Evolutionary conservation across 2,888 invertebrate genomes (phyloP).

Genomic region (Mayetiola destructor): DNA sequence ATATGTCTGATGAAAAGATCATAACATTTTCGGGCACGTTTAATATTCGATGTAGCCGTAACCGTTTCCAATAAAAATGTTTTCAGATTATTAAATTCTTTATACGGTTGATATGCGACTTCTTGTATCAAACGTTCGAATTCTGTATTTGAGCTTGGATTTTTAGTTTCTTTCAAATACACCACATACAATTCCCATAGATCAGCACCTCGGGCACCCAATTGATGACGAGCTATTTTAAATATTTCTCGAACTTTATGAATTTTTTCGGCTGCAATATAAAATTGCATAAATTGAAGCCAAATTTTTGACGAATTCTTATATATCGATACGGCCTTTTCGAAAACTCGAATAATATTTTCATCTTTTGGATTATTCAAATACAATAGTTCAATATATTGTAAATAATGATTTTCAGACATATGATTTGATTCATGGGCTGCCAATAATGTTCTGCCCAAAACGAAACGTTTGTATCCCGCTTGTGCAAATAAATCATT

Average conservation of each 20-base stretch:
- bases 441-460: conserved; percentile 38
- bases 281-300: conserved; percentile 37
- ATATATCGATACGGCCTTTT: conserved; percentile 35
- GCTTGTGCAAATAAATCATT: conserved; percentile 35
- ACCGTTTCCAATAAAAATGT: conserved; percentile 26
- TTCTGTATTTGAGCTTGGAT: background rate
- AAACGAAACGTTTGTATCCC: conserved; percentile 36
- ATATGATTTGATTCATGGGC: conserved; percentile 37
- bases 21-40: conserved; percentile 47
- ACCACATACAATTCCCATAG: conserved; percentile 24
- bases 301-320: conserved; percentile 38
- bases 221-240: conserved; percentile 26
- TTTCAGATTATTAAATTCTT: conserved; percentile 26
- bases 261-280: conserved; percentile 34
- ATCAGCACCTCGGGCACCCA: conserved; percentile 21
- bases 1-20: conserved; percentile 42
- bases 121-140: conserved; percentile 17
- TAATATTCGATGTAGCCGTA: conserved; percentile 33
- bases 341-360: conserved; percentile 21
- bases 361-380: conserved; percentile 22
- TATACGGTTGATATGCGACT: conserved; percentile 23
- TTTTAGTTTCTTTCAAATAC: background rate
- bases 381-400: conserved; percentile 32
- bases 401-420: conserved; percentile 37
- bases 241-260: conserved; percentile 34